These are phyloP conservation scores for Peromyscus polionotus DNA, from an alignment of 2,113 vertebrate species.

Conservation along the genomic window DNA sequence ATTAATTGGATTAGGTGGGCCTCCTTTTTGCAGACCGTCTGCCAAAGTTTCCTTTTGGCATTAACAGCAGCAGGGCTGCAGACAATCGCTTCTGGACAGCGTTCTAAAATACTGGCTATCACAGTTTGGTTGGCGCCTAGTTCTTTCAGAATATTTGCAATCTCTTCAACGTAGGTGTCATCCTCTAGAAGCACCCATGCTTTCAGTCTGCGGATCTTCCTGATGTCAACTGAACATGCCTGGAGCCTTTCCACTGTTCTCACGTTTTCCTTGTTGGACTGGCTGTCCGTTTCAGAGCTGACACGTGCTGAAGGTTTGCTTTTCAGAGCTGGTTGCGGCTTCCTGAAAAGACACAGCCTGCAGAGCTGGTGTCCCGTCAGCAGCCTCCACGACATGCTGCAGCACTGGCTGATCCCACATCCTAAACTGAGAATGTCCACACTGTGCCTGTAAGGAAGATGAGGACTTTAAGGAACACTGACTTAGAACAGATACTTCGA, in stretches of 20 bases:
- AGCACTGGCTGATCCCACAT: neutral
- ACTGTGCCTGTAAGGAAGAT: constrained; percentile 61
- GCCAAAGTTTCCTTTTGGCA: constrained; percentile 92
- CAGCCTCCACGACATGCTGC: constrained; percentile 62
- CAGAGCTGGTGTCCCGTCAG: constrained; percentile 59
- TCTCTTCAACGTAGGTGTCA: constrained; percentile 90
- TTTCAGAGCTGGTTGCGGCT: neutral
- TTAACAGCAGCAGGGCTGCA: constrained; percentile 89
- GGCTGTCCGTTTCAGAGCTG: constrained; percentile 61
- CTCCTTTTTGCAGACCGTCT: constrained; percentile 90
- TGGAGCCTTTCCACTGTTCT: constrained; percentile 89
- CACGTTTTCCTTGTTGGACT: constrained; percentile 88
- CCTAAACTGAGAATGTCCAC: neutral
- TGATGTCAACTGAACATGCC: constrained; percentile 91
- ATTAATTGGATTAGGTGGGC: constrained; percentile 92
- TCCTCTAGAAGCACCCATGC: constrained; percentile 93
- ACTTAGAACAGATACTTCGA: neutral
- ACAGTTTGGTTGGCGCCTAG: constrained; percentile 89
- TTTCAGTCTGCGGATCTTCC: constrained; percentile 92
- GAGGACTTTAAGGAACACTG: neutral
- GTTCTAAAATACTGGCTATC: constrained; percentile 90
- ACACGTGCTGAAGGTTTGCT: constrained; percentile 31
- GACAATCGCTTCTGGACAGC: constrained; percentile 93
- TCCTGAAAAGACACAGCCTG: neutral
- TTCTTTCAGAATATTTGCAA: constrained; percentile 88